Evolutionary conservation across 2,888 invertebrate genomes (phyloP).

Genomic region (Erpobdella octoculata): DNA sequence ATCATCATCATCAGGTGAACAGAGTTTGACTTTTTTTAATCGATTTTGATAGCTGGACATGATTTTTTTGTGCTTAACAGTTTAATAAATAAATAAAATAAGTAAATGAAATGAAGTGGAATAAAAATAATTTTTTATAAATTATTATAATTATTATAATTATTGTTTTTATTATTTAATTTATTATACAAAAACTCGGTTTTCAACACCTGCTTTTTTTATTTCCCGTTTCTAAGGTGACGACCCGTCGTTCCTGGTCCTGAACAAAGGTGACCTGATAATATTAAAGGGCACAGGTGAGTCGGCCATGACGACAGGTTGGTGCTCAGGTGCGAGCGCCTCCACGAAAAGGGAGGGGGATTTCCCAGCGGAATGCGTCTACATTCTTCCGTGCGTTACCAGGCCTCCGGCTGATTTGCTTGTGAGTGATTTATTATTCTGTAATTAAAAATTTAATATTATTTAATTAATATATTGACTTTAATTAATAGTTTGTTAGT

Average conservation of each 20-base stretch:
- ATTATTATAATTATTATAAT: background rate
- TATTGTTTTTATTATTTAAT: background rate
- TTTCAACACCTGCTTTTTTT: no score
- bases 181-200: background rate
- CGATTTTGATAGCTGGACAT: no score
- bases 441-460: no score
- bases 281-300: conserved; percentile 66
- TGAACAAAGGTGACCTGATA: conserved; percentile 90
- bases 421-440: no score
- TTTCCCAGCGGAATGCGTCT: conserved; percentile 93
- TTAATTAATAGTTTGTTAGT: no score
- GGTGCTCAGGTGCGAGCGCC: conserved; percentile 52
- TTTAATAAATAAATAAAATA: background rate
- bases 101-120: no score
- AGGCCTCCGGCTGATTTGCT: conserved; percentile 89
- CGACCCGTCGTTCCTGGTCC: conserved; percentile 62
- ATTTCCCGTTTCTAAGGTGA: conserved; percentile 26
- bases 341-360: conserved; percentile 69
- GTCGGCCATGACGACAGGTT: conserved; percentile 71
- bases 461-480: no score
- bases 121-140: background rate
- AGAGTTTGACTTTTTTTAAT: no score
- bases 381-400: conserved; percentile 85
- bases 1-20: no score
- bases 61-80: no score